These are phyloP conservation scores for Papilio helenus DNA, from an alignment of 1,140 invertebrate species.

Conservation along the genomic window DNA sequence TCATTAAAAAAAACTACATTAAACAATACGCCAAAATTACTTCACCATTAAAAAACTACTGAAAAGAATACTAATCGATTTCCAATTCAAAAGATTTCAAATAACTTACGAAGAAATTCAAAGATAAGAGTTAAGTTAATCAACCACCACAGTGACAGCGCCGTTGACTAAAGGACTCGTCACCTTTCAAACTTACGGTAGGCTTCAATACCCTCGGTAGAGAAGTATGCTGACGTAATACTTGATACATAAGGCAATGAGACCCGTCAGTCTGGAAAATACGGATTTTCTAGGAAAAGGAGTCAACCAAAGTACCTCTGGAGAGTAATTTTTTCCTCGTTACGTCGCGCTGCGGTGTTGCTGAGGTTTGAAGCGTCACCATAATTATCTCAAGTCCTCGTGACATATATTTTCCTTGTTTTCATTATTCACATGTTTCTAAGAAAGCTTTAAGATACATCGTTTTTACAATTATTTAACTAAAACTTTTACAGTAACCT, in stretches of 20 bases:
- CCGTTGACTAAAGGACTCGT: no score
- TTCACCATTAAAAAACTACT: no score
- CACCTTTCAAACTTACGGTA: no score
- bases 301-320: background rate
- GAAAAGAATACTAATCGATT: no score
- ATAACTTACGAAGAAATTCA: no score
- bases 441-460: background rate
- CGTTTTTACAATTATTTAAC: no score
- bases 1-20: background rate
- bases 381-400: constrained; percentile 7
- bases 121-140: no score
- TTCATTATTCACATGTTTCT: background rate
- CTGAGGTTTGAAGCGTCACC: background rate
- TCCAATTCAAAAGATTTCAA: no score
- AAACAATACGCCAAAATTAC: no score
- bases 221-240: background rate
- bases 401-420: constrained; percentile 2
- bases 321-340: background rate
- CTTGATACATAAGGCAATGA: background rate
- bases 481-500: background rate
- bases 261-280: background rate
- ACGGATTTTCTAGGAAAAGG: background rate
- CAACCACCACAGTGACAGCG: no score
- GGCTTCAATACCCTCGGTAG: no score
- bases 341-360: background rate